Base-by-base conservation (phyloP, 2,113 vertebrate genomes). In the Eubucco bourcierii region DNA sequence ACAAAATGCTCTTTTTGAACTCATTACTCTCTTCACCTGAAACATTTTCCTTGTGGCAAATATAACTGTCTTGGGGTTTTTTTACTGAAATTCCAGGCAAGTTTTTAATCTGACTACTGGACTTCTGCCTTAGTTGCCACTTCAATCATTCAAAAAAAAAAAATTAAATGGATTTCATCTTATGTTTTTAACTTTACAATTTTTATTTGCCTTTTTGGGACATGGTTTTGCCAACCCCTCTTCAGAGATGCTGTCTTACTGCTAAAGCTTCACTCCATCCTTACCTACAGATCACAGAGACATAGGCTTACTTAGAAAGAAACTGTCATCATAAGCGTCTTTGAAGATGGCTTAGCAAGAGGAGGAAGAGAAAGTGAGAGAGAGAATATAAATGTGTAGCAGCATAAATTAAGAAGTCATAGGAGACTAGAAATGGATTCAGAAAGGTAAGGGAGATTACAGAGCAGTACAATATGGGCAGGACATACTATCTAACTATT, bases 341-440 rank as follows among this genome's bases (percentile, higher is more conserved):
- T 94, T 90, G 93, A 91, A 65, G 47, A 53, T 0, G 4, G 18
- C 34, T 86, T 68, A 79, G n/a, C 27, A 86, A 61, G 66, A 88
- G 72, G n/a, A 79, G 33, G 24, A 83, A 59, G 4, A 72, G 53
- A 64, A 87, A 39, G 34, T 92, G 46, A 80, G 31, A 84, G 63
- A 77, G 46, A 61, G 34, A 55, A 46, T 92, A 61, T 31, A 89
- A 79, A 87, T 59, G 46, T 52, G 34, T 47, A 80, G 14, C 39
- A 83, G 61, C 61, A 68, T 56, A 83, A 93, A 93, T 71, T 94
- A 88, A 73, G 84, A 92, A 95, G 76, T 78, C 77, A 88, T 31
- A 71, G 20, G 53, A 86, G 47, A 84, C 64, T 34, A 81, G 93
- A 84, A 93, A 65, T 44, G 61, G 65, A 84, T 68, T 88, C 41